Evolutionary conservation across 1,140 invertebrate genomes (phyloP).

Genomic region (Gerris buenoi): DNA sequence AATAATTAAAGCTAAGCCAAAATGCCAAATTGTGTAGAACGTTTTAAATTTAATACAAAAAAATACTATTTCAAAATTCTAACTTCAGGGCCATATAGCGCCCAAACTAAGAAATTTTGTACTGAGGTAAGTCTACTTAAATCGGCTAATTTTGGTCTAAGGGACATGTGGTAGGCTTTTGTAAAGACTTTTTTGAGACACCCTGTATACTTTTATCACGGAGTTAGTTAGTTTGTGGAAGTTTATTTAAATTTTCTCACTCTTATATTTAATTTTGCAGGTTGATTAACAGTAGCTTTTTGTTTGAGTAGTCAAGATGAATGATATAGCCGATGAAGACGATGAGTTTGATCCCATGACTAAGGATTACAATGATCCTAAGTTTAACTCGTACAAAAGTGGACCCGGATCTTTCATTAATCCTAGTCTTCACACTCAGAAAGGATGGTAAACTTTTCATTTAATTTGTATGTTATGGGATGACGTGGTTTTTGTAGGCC

Average conservation of each 20-base stretch:
- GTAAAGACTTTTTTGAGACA: no score
- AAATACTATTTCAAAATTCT: no score
- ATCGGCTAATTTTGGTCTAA: no score
- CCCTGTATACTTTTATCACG: background rate
- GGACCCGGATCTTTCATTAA: background rate
- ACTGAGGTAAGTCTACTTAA: no score
- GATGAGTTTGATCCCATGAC: conserved; percentile 4
- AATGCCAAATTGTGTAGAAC: no score
- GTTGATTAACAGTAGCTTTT: background rate
- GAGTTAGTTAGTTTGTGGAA: background rate
- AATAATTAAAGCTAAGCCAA: no score
- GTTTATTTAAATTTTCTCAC: background rate
- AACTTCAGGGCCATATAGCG: no score
- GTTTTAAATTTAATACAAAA: no score
- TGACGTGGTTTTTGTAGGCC: no score
- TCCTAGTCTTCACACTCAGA: background rate
- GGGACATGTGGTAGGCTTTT: no score
- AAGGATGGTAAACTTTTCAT: background rate
- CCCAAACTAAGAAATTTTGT: no score
- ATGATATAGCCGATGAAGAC: background rate
- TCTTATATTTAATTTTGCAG: background rate
- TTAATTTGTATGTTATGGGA: no score
- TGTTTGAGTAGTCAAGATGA: background rate
- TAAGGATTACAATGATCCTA: conserved; percentile 1
- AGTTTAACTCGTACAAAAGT: conserved; percentile 4